Evolutionary conservation across 2,797 vertebrate genomes (phyloP).

Genomic region (Eulemur albifrons): DNA sequence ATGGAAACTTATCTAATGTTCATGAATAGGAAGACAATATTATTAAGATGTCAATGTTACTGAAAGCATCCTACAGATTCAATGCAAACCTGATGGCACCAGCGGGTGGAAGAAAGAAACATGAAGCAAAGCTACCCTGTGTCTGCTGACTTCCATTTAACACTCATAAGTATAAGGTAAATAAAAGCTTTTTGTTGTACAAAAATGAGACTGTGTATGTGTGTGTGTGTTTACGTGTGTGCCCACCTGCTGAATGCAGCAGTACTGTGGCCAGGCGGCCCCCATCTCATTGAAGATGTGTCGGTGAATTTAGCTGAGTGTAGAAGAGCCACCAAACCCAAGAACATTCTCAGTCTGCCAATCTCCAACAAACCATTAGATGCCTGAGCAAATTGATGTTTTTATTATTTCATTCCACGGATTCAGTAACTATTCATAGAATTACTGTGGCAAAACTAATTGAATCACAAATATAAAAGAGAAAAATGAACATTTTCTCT

Average conservation of each 20-base stretch:
- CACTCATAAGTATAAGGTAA: neutral
- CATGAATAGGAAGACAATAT: neutral
- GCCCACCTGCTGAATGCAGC: neutral
- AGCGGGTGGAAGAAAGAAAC: neutral
- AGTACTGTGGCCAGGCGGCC: too few species aligned
- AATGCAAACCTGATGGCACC: neutral
- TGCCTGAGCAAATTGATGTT: neutral
- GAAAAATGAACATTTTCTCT: neutral
- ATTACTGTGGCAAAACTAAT: neutral
- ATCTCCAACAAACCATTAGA: neutral
- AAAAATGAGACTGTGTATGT: neutral
- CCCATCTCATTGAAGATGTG: neutral
- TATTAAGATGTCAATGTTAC: neutral
- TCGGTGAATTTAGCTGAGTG: neutral
- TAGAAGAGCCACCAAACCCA: neutral
- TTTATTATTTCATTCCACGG: too few species aligned
- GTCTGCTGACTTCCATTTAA: neutral
- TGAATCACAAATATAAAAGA: neutral
- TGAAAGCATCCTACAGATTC: neutral
- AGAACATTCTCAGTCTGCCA: neutral
- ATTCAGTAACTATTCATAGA: neutral
- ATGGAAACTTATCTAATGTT: neutral
- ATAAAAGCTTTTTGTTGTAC: neutral
- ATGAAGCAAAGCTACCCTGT: neutral
- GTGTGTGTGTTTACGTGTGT: too few species aligned